Conservation (phyloP, 1,140 invertebrate genomes). For the Nixonia krombeini region DNA sequence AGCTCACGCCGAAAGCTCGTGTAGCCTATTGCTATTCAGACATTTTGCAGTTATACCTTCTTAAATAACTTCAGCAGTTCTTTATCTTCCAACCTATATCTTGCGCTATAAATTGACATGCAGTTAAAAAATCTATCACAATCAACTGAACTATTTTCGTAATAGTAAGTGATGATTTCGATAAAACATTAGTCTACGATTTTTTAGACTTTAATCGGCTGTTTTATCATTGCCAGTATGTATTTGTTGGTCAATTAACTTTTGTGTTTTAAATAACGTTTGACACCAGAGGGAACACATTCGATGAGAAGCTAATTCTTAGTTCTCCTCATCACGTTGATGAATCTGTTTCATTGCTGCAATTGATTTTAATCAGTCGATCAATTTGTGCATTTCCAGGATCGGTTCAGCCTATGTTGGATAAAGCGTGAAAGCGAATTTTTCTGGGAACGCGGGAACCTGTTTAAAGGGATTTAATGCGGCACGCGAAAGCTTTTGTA, state of each 20-base stretch:
- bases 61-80: conserved; percentile 3
- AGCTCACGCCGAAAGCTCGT: conserved; percentile 25
- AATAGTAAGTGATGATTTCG: neutral
- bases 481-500: conserved; percentile 28
- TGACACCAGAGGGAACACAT: no score
- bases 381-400: no score
- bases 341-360: no score
- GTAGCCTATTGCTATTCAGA: conserved; percentile 35
- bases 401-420: neutral
- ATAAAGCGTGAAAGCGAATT: conserved; percentile 8
- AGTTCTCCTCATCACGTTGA: no score
- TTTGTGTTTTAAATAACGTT: no score
- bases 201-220: no score
- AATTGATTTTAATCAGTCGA: no score
- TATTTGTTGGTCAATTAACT: no score
- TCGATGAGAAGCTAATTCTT: no score
- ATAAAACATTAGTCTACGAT: neutral
- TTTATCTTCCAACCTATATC: neutral
- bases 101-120: no score
- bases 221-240: no score
- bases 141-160: neutral
- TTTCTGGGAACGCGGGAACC: conserved; percentile 11
- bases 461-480: conserved; percentile 30
- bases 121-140: neutral
- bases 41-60: conserved; percentile 28